Conservation (phyloP, 1,140 invertebrate species). For the Thaumetopoea pityocampa region DNA sequence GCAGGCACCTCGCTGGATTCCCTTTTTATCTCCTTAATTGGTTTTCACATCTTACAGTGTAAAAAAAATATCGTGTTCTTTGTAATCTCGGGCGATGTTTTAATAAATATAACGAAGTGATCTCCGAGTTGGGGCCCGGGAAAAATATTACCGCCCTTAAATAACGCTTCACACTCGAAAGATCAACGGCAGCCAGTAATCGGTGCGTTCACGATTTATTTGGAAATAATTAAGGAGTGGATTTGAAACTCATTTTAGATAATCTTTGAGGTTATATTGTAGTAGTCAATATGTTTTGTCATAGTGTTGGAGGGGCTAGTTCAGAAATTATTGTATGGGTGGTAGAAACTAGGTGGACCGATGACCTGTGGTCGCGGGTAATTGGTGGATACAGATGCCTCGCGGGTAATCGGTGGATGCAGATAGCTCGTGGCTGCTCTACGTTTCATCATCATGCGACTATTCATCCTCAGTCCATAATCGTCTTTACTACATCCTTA, state of each 20-base stretch:
- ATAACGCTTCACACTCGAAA: slow-evolving; percentile 73
- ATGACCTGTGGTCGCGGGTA: no score
- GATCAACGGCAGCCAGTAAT: slow-evolving; percentile 67
- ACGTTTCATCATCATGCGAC: no score
- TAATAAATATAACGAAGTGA: slow-evolving; percentile 76
- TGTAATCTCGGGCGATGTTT: slow-evolving; percentile 74
- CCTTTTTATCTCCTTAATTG: slow-evolving; percentile 76
- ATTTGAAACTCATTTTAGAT: slow-evolving; percentile 10
- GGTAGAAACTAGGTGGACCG: no score
- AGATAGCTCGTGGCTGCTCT: no score
- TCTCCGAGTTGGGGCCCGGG: slow-evolving; percentile 38
- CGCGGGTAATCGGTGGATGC: no score
- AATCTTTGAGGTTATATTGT: slow-evolving; percentile 32
- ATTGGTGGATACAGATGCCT: no score
- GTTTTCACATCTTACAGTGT: slow-evolving; percentile 75
- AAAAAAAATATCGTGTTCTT: slow-evolving; percentile 76
- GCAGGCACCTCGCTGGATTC: slow-evolving; percentile 71
- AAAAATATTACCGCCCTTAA: slow-evolving; percentile 69
- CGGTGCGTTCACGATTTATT: slow-evolving; percentile 64
- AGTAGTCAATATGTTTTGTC: slow-evolving; percentile 1
- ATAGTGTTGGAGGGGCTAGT: no score
- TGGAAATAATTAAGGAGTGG: slow-evolving; percentile 61
- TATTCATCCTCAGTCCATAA: no score
- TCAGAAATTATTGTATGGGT: no score
- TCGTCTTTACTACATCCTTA: no score